Evolutionary conservation across 2,113 vertebrate species (phyloP).

Genomic region (Ctenomys sociabilis): DNA sequence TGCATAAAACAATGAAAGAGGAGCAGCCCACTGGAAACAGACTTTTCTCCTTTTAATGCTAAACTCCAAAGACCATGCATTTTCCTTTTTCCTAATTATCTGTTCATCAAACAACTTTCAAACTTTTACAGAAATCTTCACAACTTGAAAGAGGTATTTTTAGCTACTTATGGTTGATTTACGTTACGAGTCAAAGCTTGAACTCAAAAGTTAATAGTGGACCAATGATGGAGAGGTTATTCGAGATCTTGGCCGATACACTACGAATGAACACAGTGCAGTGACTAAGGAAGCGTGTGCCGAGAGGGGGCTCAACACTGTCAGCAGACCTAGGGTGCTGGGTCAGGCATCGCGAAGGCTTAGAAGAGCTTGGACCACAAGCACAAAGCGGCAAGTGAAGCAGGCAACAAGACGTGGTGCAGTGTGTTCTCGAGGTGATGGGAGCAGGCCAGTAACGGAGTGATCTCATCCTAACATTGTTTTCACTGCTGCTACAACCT

Average conservation of each 20-base stretch:
- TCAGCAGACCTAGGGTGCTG: not conserved
- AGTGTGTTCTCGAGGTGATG: not conserved
- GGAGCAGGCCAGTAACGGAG: not conserved
- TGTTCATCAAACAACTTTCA: conserved; percentile 20
- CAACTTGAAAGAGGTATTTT: not conserved
- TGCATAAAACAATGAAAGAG: not conserved
- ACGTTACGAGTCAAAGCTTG: conserved; percentile 11
- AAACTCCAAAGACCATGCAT: not conserved
- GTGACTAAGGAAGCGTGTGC: not conserved
- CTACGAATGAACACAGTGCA: not conserved
- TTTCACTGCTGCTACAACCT: not conserved
- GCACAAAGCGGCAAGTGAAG: not conserved
- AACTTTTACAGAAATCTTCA: conserved; percentile 26
- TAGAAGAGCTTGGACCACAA: not conserved
- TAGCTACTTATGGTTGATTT: not conserved
- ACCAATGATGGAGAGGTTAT: not conserved
- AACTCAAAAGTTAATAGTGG: not conserved
- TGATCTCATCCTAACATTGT: not conserved
- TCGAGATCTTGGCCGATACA: conserved; percentile 10
- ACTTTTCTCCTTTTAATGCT: conserved; percentile 35
- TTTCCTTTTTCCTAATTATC: conserved; percentile 18
- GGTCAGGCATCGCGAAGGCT: not conserved
- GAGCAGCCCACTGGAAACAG: not conserved
- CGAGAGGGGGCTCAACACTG: not conserved
- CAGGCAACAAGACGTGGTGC: not conserved